phyloP scores from a whole-genome alignment of 2,797 vertebrate species.

The Mustela erminea region DNA sequence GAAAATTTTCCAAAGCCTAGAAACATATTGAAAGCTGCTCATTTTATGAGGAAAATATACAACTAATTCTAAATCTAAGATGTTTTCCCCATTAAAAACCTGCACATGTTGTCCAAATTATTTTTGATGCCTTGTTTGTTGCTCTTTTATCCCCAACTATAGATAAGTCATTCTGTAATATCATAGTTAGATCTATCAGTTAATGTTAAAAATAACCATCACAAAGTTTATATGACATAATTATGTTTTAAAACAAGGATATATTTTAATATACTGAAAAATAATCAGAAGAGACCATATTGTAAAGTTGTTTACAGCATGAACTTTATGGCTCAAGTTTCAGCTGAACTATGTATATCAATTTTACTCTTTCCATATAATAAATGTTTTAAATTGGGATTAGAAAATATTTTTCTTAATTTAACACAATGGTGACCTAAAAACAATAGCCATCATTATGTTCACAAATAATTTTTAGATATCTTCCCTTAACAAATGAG shows the following conservation, averaged over 20 bases:
- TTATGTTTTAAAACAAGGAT: neutral
- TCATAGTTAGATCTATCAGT: neutral
- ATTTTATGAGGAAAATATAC: constrained; percentile 15
- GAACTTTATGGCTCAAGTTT: neutral
- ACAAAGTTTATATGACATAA: neutral
- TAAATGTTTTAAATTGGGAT: neutral
- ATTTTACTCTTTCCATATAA: neutral
- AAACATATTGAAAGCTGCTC: neutral
- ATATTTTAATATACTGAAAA: neutral
- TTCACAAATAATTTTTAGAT: neutral
- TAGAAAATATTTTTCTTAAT: neutral
- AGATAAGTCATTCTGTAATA: neutral
- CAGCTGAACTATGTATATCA: neutral
- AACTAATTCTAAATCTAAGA: neutral
- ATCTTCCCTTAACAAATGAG: neutral
- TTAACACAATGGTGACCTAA: neutral
- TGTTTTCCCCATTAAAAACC: neutral
- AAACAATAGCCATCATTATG: neutral
- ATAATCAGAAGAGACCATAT: neutral
- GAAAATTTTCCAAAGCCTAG: neutral
- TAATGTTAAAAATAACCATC: neutral
- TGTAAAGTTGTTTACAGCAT: neutral
- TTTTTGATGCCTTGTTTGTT: neutral
- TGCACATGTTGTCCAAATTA: neutral
- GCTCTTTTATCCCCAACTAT: neutral